Base-by-base conservation (phyloP, 2,888 invertebrate genomes). In the Creontiades dilutus region DNA sequence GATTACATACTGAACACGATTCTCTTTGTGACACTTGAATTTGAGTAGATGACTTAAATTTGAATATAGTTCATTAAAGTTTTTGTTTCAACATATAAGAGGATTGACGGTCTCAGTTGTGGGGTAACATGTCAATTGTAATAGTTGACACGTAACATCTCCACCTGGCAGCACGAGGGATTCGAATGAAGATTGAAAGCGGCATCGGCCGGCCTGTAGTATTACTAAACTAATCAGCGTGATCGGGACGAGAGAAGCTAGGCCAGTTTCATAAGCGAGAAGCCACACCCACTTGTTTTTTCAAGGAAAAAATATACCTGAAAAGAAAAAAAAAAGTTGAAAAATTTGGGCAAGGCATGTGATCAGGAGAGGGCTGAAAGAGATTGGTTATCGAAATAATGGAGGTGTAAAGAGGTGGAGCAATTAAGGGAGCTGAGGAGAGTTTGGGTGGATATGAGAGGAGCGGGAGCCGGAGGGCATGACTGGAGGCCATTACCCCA, bases 371-470 rank as follows among this genome's bases (percentile, higher is more conserved):
- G 68, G 68, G 12, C 68, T 12, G 23, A 23, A 19, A 68, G 23
- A 68, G 68, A 68, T 68, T 23, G 68, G 68, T 68, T 68, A 68
- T 68, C 68, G 68, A 23, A 68, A 68, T 68, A 68, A 68, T 68
- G 68, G 68, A 68, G 68, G 68, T 68, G 23, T 68, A 68, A 68
- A 68, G 23, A 68, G 68, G 68, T 68, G 68, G 68, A 68, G 68
- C 68, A 68, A 68, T 68, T 68, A 68, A 23, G 68, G 23, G 5
- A 68, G 23, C 0, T 23, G 68, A 23, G 19, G 68, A 19, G 61
- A 9, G 61, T 61, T 61, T 19, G n/a, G n/a, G 61, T 27, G 68
- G 68, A 68, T 68, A 68, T 68, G 68, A 23, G 68, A 68, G 68
- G 4, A 23, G 68, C 5, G 13, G 61, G n/a, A 19, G 61, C 16